Percentiles rank a stretch among this genome's conserved stretches.
Evolutionary conservation across 2,888 invertebrate genomes (phyloP).

Genomic region (Spialia ferax): DNA sequence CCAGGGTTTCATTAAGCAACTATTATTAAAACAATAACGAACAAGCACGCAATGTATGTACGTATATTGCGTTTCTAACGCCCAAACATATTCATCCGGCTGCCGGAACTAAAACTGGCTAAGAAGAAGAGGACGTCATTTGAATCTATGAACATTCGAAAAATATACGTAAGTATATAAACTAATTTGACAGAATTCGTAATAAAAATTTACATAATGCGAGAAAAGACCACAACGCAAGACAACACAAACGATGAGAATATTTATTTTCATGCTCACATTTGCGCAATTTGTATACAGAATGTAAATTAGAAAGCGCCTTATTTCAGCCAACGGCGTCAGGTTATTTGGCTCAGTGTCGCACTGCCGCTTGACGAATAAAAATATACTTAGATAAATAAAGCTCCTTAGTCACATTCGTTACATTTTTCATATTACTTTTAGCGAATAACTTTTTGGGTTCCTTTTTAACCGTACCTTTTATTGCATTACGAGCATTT

Average conservation of each 20-base stretch:
- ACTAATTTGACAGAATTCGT: conserved; percentile 77
- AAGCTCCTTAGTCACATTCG: conserved; percentile 65
- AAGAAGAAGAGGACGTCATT: conserved; percentile 6
- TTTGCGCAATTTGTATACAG: conserved; percentile 83
- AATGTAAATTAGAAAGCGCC: conserved; percentile 84
- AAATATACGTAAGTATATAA: conserved; percentile 56
- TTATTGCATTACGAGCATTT: background rate
- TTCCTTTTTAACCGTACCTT: background rate
- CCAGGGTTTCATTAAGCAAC: too few relatives aligned
- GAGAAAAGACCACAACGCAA: conserved; percentile 75
- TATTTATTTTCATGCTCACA: conserved; percentile 84
- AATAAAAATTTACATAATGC: conserved; percentile 81
- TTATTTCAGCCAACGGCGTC: conserved; percentile 77
- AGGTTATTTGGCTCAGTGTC: conserved; percentile 80
- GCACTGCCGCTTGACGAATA: conserved; percentile 66
- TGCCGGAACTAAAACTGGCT: background rate
- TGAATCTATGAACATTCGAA: conserved; percentile 25
- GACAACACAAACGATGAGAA: conserved; percentile 79
- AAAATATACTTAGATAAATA: conserved; percentile 66
- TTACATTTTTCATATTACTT: conserved; percentile 63
- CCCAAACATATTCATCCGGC: background rate
- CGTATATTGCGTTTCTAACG: too few relatives aligned
- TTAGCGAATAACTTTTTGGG: conserved; percentile 57
- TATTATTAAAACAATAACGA: too few relatives aligned
- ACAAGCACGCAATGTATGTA: too few relatives aligned